Base-by-base conservation (phyloP, 2,888 invertebrate species). In the Petrophora chlorosata region DNA sequence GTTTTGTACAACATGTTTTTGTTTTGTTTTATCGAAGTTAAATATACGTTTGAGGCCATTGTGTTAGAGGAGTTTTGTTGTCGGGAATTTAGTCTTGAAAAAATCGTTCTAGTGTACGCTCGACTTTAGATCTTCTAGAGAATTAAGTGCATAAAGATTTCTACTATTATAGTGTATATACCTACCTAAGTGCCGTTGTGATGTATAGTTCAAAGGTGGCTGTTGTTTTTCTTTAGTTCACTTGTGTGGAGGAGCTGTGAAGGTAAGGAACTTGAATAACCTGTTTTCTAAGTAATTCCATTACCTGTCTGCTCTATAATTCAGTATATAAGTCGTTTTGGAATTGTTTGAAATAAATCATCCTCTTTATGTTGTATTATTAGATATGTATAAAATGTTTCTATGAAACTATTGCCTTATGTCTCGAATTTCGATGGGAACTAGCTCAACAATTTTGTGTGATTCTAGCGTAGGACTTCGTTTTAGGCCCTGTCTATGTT, bases 11-110 rank as follows among this genome's bases (percentile, higher is more conserved):
- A 65, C 42, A 61, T 61, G 70, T 76, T 81, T 85, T 85, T 82
- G 82, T 85, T 85, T 82, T 85, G 74, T 87, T 87, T 86, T 82
- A 85, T 83, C 76, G 69, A 73, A 82, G 60, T 80, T 87, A 90
- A 89, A 85, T 89, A 89, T 87, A 87, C 79, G 89, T 84, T 84
- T 76, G 73, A 66, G 70, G 76, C 85, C 79, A 88, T 89, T 90
- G 87, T 88, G 81, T 86, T 76, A 76, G 79, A 76, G 69, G 60
- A 59, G 67, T 72, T 57, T 67, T 74, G 81, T 77, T 82, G 76
- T 70, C 61, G 65, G 71, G 76, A 79, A 76, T 82, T 89, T 86
- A 90, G 89, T 90, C 84, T 79, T 54, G 80, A 85, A 88, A 88
- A 88, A 85, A 85, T 82, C 87, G 56, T 81, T 79, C 81, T 70